A percentile compares a stretch with the other conserved stretches of the same genome.
Evolutionary conservation across 1,140 invertebrate species (phyloP).

Genomic region (Tenebrio molitor): DNA sequence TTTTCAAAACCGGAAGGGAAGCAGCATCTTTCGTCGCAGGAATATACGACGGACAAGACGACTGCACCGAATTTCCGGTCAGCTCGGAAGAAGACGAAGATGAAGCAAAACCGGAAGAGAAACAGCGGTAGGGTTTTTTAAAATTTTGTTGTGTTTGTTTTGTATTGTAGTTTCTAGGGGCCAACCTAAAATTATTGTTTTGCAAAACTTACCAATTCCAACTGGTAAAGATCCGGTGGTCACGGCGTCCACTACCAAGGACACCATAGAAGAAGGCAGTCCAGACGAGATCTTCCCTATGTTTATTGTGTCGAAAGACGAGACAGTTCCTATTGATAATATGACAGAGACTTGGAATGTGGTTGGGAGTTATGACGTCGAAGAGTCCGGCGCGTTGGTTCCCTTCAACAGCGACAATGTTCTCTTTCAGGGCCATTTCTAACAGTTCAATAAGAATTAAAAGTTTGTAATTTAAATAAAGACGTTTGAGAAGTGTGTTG

Average conservation of each 20-base stretch:
- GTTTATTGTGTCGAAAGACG: conserved; percentile 61
- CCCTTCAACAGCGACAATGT: conserved; percentile 62
- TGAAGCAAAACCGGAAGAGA: neutral
- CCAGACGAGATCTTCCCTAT: conserved; percentile 62
- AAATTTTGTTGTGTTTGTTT: neutral
- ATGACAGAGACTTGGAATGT: conserved; percentile 63
- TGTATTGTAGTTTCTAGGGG: neutral
- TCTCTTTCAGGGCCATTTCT: conserved; percentile 61
- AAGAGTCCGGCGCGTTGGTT: conserved; percentile 64
- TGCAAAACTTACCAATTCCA: neutral
- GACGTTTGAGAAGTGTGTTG: neutral
- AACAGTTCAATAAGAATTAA: conserved; percentile 46
- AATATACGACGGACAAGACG: conserved; percentile 67
- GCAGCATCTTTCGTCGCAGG: conserved; percentile 68
- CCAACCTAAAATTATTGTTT: neutral
- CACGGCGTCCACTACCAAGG: conserved; percentile 20
- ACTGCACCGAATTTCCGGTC: conserved; percentile 49
- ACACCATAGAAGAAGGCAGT: conserved; percentile 48
- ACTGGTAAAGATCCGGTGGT: conserved; percentile 52
- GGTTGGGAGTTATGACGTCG: conserved; percentile 65
- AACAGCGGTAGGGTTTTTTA: conserved; percentile 23
- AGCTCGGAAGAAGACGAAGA: neutral
- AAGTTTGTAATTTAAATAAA: conserved; percentile 37
- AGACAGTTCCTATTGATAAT: conserved; percentile 54
- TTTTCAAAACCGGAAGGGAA: conserved; percentile 66